These are phyloP conservation scores for Tipula confusa DNA, from an alignment of 2,888 invertebrate species.

Conservation along the genomic window DNA sequence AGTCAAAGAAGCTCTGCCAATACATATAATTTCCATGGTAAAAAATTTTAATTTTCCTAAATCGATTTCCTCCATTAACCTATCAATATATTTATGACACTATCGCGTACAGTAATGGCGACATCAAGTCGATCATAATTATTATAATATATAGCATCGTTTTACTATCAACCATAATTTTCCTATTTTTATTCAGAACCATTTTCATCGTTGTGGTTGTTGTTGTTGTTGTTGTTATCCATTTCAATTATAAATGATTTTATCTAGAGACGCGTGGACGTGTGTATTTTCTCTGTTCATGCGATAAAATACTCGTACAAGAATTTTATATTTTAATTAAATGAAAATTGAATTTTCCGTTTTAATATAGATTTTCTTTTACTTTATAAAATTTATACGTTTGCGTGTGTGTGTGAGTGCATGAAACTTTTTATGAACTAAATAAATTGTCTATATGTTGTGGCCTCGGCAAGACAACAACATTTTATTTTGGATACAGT, in stretches of 20 bases:
- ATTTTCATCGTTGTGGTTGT: background rate
- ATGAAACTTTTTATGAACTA: background rate
- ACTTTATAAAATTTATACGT: background rate
- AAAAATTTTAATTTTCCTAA: background rate
- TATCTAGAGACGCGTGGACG: background rate
- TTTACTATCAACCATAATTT: constrained; percentile 7
- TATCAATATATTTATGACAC: background rate
- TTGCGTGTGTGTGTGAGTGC: background rate
- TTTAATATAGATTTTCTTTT: background rate
- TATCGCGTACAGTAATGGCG: background rate
- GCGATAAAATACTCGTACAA: background rate
- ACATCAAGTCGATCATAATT: background rate
- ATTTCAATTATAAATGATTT: background rate
- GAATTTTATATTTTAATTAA: background rate
- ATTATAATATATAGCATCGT: background rate
- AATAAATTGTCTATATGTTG: background rate
- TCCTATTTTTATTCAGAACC: constrained; percentile 4
- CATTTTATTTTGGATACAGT: too few relatives aligned
- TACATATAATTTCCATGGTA: too few relatives aligned
- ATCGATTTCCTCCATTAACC: background rate
- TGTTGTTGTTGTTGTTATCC: background rate
- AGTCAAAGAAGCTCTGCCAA: too few relatives aligned
- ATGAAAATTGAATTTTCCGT: constrained; percentile 12
- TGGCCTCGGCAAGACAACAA: too few relatives aligned
- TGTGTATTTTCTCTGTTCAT: background rate